Evolutionary conservation across 1,140 invertebrate genomes (phyloP).

Genomic region (Bombus ignitus): DNA sequence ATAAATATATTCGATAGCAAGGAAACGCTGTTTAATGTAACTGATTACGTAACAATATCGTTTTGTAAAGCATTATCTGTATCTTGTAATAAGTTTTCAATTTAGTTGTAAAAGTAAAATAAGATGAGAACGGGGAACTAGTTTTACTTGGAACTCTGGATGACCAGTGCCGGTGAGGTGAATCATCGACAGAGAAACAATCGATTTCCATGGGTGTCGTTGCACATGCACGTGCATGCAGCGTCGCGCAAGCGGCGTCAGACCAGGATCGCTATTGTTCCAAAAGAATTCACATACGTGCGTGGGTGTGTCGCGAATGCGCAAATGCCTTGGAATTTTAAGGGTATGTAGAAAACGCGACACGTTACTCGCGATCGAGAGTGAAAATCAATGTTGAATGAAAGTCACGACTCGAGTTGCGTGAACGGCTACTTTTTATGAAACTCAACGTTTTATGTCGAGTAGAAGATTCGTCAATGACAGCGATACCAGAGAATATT

Average conservation of each 20-base stretch:
- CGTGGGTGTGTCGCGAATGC: conserved; percentile 67
- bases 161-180: not conserved
- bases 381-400: conserved; percentile 21
- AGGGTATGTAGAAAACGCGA: conserved; percentile 46
- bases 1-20: too few relatives aligned
- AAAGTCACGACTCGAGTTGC: not conserved
- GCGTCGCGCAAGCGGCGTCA: not conserved
- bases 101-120: not conserved
- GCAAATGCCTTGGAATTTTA: conserved; percentile 61
- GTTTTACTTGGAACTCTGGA: not conserved
- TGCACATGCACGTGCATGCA: conserved; percentile 38
- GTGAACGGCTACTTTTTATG: too few relatives aligned
- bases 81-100: too few relatives aligned
- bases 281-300: conserved; percentile 64
- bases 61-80: too few relatives aligned
- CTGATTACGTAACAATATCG: too few relatives aligned
- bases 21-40: too few relatives aligned
- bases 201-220: conserved; percentile 8
- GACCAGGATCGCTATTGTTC: conserved; percentile 48
- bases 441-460: too few relatives aligned
- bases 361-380: conserved; percentile 20
- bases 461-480: not conserved
- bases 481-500: not conserved
- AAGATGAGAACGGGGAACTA: not conserved
- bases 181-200: conserved; percentile 40